Conservation (phyloP, 2,797 vertebrate species). For the Neostethus bicornis region DNA sequence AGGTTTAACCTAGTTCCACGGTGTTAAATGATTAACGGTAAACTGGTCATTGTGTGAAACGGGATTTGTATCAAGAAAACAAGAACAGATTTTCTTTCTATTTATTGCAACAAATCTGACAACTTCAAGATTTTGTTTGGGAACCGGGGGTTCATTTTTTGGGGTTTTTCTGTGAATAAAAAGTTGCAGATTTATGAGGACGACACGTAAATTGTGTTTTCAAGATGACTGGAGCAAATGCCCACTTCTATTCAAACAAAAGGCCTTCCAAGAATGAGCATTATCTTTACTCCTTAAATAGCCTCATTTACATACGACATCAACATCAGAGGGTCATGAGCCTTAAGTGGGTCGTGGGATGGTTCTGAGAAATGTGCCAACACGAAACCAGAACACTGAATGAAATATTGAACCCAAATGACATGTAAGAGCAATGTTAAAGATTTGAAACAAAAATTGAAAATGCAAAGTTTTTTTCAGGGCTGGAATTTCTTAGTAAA, state of each 20-base stretch:
- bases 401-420: not conserved
- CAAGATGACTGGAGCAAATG: not conserved
- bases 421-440: not conserved
- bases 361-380: constrained; percentile 22
- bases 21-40: constrained; percentile 8
- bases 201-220: not conserved
- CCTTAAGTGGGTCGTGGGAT: constrained; percentile 51
- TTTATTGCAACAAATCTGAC: constrained; percentile 28
- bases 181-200: constrained; percentile 2
- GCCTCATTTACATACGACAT: constrained; percentile 50
- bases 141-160: not conserved
- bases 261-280: constrained; percentile 3
- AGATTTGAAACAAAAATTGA: not conserved
- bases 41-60: constrained; percentile 24
- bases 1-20: constrained; percentile 1
- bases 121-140: constrained; percentile 1
- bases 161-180: not conserved
- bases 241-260: constrained; percentile 13
- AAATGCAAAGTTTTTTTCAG: not conserved
- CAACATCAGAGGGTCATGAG: constrained; percentile 51
- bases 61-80: constrained; percentile 18
- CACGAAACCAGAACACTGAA: not conserved
- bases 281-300: constrained; percentile 48
- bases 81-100: constrained; percentile 13
- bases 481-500: not conserved